Evolutionary conservation across 2,888 invertebrate genomes (phyloP), one percentile per base, ranked within the genome.

Genomic region (Dione juno): DNA sequence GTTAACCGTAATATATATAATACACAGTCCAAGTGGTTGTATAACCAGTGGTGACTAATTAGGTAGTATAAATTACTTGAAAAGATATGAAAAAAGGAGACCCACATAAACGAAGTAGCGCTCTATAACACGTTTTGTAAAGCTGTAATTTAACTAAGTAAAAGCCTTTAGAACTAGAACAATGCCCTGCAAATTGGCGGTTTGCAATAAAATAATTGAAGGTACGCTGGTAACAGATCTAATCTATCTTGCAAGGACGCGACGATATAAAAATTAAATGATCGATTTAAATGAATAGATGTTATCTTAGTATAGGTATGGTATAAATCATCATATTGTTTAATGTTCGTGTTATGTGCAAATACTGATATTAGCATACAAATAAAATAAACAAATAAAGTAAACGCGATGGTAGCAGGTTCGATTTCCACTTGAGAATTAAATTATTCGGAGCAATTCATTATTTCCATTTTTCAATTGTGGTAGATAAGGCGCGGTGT

Each of bases 121-220:
- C 2, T 7, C 7, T 41, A 43, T 14, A 43, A 14, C 1, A 14
- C 19, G 16, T 19, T 9, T 50, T 52, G 11, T 19, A 35, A 35
- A 35, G 35, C 53, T 35, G n/a, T 9, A 53, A 35, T 53, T n/a
- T 14, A 14, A 35, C 14, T 10, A 57, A 11, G 8, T 40, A 6
- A 0, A 57, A 37, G 11, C 16, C 16, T 54, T 54, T 57, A 37
- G 10, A 57, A 37, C 7, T 40, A 16, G 37, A 57, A 57, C 37
- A 57, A 40, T 57, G 57, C 16, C 7, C 16, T 11, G 16, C 57
- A 57, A 57, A 57, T 57, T 16, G 57, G 37, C 37, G 37, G 37
- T 57, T 57, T 37, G 16, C 54, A 16, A 9, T 35, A 3, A 28
- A 53, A 8, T 53, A 53, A 54, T 35, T 35, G 35, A 8, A 28